phyloP scores from a whole-genome alignment of 1,140 invertebrate species.

The Zophobas atratus region DNA sequence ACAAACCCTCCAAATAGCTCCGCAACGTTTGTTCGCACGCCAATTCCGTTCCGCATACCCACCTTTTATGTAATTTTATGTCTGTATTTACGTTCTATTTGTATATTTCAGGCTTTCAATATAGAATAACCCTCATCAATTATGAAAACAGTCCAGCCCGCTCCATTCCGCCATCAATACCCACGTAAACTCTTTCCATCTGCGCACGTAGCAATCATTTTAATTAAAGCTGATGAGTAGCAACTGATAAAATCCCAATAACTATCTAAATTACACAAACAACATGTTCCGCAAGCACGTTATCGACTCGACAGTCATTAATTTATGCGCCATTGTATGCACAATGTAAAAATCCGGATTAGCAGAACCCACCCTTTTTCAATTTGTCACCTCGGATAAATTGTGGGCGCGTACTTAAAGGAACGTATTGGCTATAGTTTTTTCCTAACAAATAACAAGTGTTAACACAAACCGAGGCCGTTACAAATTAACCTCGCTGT shows the following conservation, averaged over 20 bases:
- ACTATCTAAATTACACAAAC: slow-evolving; percentile 15
- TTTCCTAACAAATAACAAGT: slow-evolving; percentile 52
- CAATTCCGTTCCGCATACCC: too few species aligned
- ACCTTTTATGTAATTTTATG: too few species aligned
- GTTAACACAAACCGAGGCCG: slow-evolving; percentile 52
- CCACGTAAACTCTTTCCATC: neutral
- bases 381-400: slow-evolving; percentile 17
- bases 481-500: slow-evolving; percentile 54
- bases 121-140: neutral
- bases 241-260: slow-evolving; percentile 14
- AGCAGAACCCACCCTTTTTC: neutral
- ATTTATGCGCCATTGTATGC: neutral
- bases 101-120: too few species aligned
- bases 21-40: too few species aligned
- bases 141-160: neutral
- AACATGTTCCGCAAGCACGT: neutral
- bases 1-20: too few species aligned
- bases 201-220: slow-evolving; percentile 14
- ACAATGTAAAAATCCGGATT: slow-evolving; percentile 3
- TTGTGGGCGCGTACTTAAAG: slow-evolving; percentile 17
- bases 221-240: slow-evolving; percentile 22
- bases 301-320: neutral
- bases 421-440: slow-evolving; percentile 37
- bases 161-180: neutral
- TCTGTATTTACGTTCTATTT: too few species aligned